Evolutionary conservation across 1,140 invertebrate species (phyloP), one percentile per base, ranked within the genome.

Genomic region (Pseudomyrmex dendroicus): DNA sequence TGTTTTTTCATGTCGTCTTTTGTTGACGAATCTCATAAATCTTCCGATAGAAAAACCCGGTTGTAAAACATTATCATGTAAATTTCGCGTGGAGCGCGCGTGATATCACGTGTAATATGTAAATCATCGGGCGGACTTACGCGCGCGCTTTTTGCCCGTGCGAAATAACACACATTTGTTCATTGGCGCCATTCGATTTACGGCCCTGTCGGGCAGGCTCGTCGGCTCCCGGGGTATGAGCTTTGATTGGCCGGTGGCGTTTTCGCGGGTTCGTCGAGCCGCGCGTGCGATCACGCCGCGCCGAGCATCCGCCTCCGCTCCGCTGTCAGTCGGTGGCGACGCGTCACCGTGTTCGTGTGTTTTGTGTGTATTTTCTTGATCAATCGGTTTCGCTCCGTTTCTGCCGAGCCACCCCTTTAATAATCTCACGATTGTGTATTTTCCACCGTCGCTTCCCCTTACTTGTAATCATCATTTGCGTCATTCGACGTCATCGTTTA

Each of bases 221-320:
- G 54, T 74, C 50, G 56, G 85, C 77, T 61, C 73, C 52, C 74
- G 80, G 73, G 68, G 44, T 17, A 57, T 64, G 15, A 70, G 70
- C 82, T 87, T 86, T 22, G 70, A 84, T 88, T 87, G 86, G 85
- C 35, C 59, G 52, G 68, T 68, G 64, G 57, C 82, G 74, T 82
- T 86, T 88, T 88, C 86, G 82, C 85, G 86, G 85, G 82, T 87
- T 88, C 63, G 85, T 76, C 66, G 83, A 87, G 73, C 70, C 82
- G 86, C 82, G 83, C 82, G 76, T 72, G 72, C 56, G 68, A 82
- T 74, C 68, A 52, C 13, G 70, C 82, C 80, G 61, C 85, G 68
- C 85, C 82, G 85, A 83, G 83, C 59, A 72, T 20, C 52, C 56
- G 17, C 46, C 57, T 63, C 46, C 52, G 70, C 22, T 22, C 48